Percentiles rank a stretch among this genome's conserved stretches.
phyloP scores from a whole-genome alignment of 2,113 vertebrate genomes.

The Ornithorhynchus anatinus region DNA sequence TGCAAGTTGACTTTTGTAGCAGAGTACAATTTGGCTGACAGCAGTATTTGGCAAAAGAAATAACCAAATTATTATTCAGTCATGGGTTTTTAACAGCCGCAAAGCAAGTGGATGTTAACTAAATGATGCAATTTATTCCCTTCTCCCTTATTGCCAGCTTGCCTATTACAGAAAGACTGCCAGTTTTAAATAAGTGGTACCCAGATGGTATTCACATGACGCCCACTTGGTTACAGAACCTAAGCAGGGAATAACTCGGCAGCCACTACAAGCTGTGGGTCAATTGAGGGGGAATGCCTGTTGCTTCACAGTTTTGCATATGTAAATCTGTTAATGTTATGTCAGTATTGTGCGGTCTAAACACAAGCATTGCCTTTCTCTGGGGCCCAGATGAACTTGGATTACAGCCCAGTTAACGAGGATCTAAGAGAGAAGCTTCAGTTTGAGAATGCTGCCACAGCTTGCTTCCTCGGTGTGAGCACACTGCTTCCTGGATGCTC shows the following conservation, averaged over 20 bases:
- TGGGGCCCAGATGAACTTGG: constrained; percentile 84
- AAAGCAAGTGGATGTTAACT: constrained; percentile 94
- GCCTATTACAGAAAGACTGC: constrained; percentile 89
- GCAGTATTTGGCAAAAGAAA: constrained; percentile 85
- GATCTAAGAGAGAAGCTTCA: constrained; percentile 64
- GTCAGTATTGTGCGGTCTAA: constrained; percentile 83
- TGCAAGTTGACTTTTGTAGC: constrained; percentile 73
- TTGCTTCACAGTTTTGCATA: constrained; percentile 87
- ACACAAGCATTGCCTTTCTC: constrained; percentile 82
- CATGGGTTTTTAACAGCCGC: constrained; percentile 92
- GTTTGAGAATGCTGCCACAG: constrained; percentile 65
- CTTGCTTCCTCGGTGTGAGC: constrained; percentile 58
- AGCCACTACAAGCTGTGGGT: constrained; percentile 89
- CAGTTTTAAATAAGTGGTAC: constrained; percentile 97
- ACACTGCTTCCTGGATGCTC: constrained; percentile 59
- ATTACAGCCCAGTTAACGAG: constrained; percentile 79
- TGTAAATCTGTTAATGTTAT: constrained; percentile 89
- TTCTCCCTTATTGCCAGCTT: constrained; percentile 89
- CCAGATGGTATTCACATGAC: constrained; percentile 94
- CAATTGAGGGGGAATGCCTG: constrained; percentile 87
- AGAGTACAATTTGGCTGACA: constrained; percentile 80
- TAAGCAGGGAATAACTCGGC: constrained; percentile 86
- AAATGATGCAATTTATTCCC: constrained; percentile 99
- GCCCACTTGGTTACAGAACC: constrained; percentile 89
- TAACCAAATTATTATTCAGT: constrained; percentile 94